A percentile compares a stretch with the other conserved stretches of the same genome.
phyloP scores from a whole-genome alignment of 2,797 vertebrate genomes.

The Telmatherina bonti region DNA sequence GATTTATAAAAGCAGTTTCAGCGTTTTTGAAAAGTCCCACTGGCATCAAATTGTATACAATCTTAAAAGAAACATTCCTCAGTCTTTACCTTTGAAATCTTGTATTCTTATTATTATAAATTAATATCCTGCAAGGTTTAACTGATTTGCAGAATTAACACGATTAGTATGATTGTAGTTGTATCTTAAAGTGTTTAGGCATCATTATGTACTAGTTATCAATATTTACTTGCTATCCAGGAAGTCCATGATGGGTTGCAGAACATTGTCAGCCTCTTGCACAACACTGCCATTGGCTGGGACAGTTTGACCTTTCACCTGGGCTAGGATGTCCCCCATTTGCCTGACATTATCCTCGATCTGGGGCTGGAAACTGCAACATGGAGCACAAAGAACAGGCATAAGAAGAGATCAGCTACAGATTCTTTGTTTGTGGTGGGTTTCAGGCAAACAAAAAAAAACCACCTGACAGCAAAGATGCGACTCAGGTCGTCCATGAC shows the following conservation, averaged over 20 bases:
- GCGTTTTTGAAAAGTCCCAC: neutral
- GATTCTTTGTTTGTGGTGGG: no score
- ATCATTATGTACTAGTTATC: neutral
- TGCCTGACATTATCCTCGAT: constrained; percentile 95
- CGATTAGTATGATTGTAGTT: no score
- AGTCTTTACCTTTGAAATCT: neutral
- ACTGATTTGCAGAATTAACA: neutral
- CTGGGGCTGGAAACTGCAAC: constrained; percentile 93
- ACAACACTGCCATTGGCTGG: constrained; percentile 94
- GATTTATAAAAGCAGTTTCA: neutral
- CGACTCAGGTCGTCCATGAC: constrained; percentile 96
- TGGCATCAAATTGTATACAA: neutral
- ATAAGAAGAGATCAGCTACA: constrained; percentile 14
- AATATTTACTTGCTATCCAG: constrained; percentile 95
- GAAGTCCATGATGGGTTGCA: constrained; percentile 98
- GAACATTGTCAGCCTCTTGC: constrained; percentile 94
- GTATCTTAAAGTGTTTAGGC: no score
- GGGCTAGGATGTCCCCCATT: constrained; percentile 96
- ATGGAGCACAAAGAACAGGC: constrained; percentile 9
- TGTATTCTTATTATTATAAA: neutral
- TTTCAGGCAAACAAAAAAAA: neutral
- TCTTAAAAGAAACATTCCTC: neutral
- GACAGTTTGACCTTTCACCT: constrained; percentile 96
- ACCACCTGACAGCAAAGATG: constrained; percentile 93
- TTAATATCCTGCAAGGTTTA: neutral